phyloP scores from a whole-genome alignment of 2,797 vertebrate species.

The Potorous gilbertii region DNA sequence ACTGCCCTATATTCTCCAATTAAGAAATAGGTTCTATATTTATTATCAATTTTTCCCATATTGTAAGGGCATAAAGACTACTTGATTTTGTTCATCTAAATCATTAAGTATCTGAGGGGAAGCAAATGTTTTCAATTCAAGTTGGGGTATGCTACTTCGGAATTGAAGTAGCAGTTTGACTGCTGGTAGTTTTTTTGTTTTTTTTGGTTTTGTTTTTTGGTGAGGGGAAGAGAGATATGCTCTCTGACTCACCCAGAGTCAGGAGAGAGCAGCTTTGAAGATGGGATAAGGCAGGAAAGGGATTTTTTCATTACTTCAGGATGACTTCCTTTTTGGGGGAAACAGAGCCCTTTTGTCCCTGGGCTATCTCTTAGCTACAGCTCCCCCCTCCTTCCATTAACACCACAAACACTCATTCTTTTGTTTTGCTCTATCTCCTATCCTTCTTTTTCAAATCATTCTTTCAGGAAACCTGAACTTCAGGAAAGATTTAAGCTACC shows the following conservation, averaged over 20 bases:
- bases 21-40: conserved; percentile 61
- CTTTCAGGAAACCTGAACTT: conserved; percentile 40
- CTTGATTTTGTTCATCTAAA: conserved; percentile 70
- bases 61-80: conserved; percentile 37
- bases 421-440: conserved; percentile 47
- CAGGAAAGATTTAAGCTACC: conserved; percentile 27
- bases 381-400: neutral
- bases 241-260: neutral
- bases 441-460: conserved; percentile 11
- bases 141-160: conserved; percentile 41
- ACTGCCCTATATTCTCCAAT: conserved; percentile 22
- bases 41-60: neutral
- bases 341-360: neutral
- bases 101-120: conserved; percentile 52
- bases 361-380: neutral
- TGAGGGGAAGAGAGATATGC: too few relatives aligned
- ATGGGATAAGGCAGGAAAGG: conserved; percentile 17
- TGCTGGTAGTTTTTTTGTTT: neutral
- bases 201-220: neutral
- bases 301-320: neutral
- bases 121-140: conserved; percentile 23
- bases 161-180: neutral
- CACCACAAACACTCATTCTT: neutral
- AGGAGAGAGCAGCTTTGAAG: neutral
- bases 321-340: neutral